These are phyloP conservation scores for Rhagologus leucostigma DNA, from an alignment of 2,113 vertebrate species.

Conservation along the genomic window DNA sequence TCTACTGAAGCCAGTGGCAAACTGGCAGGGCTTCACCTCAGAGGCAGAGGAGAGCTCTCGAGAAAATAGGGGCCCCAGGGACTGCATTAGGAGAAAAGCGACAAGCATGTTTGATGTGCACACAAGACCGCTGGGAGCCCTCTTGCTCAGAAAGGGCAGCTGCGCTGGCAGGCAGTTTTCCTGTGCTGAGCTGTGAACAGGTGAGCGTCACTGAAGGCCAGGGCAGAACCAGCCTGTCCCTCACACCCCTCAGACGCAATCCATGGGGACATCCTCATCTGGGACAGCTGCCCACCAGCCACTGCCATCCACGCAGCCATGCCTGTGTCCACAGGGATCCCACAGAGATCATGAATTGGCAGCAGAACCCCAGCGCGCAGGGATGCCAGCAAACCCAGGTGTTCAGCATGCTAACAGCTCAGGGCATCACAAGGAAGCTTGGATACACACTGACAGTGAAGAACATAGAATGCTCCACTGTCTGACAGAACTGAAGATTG, in stretches of 20 bases:
- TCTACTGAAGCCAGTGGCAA: not conserved
- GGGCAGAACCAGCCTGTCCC: not conserved
- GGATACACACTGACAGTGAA: rapidly evolving
- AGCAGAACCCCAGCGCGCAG: rapidly evolving
- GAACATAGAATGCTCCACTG: rapidly evolving
- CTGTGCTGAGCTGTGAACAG: rapidly evolving
- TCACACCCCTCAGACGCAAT: rapidly evolving
- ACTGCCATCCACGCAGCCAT: rapidly evolving
- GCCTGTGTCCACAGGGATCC: no score
- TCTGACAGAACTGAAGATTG: not conserved
- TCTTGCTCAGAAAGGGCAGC: not conserved
- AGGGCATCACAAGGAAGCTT: no score
- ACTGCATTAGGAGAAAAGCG: not conserved
- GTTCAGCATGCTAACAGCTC: not conserved
- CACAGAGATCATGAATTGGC: rapidly evolving
- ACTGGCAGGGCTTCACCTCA: not conserved
- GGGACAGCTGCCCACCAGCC: not conserved
- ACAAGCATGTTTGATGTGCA: not conserved
- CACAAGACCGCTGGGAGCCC: not conserved
- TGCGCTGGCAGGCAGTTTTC: not conserved
- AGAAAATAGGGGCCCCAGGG: not conserved
- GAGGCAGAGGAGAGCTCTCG: not conserved
- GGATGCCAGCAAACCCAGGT: not conserved
- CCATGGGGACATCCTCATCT: rapidly evolving
- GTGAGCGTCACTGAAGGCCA: rapidly evolving